Base-by-base conservation (phyloP, 2,888 invertebrate genomes). In the Brenthis hecate region DNA sequence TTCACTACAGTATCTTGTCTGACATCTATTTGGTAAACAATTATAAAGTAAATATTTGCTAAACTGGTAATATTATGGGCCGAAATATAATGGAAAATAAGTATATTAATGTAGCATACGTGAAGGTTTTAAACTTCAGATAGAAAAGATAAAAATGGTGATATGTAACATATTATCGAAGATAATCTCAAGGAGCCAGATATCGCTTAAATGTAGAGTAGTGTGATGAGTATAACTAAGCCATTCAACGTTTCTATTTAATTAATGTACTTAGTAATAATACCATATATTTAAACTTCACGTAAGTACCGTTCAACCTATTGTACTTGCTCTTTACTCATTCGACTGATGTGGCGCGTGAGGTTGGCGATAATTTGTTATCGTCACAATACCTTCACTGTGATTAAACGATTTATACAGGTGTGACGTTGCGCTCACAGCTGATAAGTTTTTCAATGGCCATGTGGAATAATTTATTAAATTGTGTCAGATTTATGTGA, bases 401-500 rank as follows among this genome's bases (percentile, higher is more conserved):
- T 80, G 81, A 81, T 82, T 81, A 84, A 83, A 83, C 76, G 79
- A 84, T 88, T 87, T 88, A 83, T 82, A 84, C 88, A 88, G 85
- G 87, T 89, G 89, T 84, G 81, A 78, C 80, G 82, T 78, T 77
- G 78, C 80, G 77, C 75, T 68, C 78, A 77, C 77, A 71, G 67
- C 76, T 81, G 84, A 85, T 84, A 86, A 82, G 71, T 77, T 71
- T 78, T 80, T 73, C 70, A 72, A 77, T 75, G 78, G 72, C 75
- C 76, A 76, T 77, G 69, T 75, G 73, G 62, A 68, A 71, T 68
- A 72, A 23, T 75, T 74, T 65, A 66, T 64, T 70, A 73, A 72
- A 69, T 71, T 68, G 72, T 78, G 77, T 72, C 74, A 71, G 75
- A 74, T 67, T 69, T 75, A 66, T 69, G 53, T 61, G 53, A 63